Evolutionary conservation across 2,113 vertebrate species (phyloP).

Genomic region (Passer montanus): DNA sequence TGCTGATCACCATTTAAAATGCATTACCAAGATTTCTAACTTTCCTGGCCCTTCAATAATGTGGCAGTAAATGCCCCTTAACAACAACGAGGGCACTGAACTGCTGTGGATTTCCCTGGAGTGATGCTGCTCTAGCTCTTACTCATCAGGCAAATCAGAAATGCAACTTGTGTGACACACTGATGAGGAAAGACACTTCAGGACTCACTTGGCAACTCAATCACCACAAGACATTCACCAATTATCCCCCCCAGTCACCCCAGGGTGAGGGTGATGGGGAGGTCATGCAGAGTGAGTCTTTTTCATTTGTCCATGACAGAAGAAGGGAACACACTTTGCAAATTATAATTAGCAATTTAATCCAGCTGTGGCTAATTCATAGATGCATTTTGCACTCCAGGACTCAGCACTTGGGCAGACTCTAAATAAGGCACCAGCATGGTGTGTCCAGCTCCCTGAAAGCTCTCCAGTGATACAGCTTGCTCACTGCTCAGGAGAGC

Average conservation of each 20-base stretch:
- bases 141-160: not conserved
- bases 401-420: not conserved
- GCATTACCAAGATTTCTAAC: not conserved
- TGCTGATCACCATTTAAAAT: not conserved
- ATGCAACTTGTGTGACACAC: not conserved
- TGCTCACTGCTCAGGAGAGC: not conserved
- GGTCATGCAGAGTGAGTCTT: not conserved
- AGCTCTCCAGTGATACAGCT: not conserved
- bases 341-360: conserved; percentile 40
- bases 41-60: not conserved
- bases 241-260: not conserved
- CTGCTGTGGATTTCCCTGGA: not conserved
- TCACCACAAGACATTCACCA: not conserved
- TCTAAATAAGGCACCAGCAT: not conserved
- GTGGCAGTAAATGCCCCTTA: not conserved
- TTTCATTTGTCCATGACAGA: not conserved
- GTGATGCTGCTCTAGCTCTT: not conserved
- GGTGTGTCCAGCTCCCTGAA: not conserved
- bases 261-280: not conserved
- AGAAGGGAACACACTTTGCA: not conserved
- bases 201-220: not conserved
- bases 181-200: not conserved
- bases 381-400: conserved; percentile 11
- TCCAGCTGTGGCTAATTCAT: conserved; percentile 42
- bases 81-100: not conserved